Conservation (phyloP, 1,140 invertebrate genomes). For the Atta colombica region DNA sequence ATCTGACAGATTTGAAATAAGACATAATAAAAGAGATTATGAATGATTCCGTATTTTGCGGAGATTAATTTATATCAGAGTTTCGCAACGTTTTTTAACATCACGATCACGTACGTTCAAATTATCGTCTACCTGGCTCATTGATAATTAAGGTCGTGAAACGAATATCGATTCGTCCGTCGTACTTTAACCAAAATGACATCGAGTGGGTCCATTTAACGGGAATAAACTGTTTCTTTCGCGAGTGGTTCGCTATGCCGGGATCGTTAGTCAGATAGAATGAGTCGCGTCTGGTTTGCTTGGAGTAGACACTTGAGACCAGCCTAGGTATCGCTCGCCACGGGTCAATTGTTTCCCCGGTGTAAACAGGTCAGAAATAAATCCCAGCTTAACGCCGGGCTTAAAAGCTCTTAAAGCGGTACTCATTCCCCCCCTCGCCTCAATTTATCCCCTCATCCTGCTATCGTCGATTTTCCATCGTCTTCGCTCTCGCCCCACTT, state of each 20-base stretch:
- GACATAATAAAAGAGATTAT: neutral
- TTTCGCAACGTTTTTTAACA: neutral
- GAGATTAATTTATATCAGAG: neutral
- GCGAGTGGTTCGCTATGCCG: conserved; percentile 42
- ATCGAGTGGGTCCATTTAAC: conserved; percentile 67
- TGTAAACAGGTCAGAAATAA: conserved; percentile 83
- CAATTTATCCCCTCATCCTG: conserved; percentile 69
- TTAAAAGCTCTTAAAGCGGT: conserved; percentile 83
- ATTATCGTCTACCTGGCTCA: neutral
- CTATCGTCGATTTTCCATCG: conserved; percentile 68
- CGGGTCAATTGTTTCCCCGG: conserved; percentile 82
- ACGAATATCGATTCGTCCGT: neutral
- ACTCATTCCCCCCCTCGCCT: conserved; percentile 64
- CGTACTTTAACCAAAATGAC: conserved; percentile 62
- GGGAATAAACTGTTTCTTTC: conserved; percentile 73
- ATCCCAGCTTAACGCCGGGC: conserved; percentile 82
- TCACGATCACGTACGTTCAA: neutral
- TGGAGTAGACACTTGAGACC: conserved; percentile 71
- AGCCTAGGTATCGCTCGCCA: conserved; percentile 54
- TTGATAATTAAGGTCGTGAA: conserved; percentile 14
- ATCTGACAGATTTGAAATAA: neutral
- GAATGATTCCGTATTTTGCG: neutral
- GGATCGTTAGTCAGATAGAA: conserved; percentile 67
- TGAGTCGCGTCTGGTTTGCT: conserved; percentile 49
- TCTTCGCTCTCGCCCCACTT: conserved; percentile 37